These are phyloP conservation scores for Dicyrtoma fusca DNA, from an alignment of 2,888 invertebrate genomes.

Conservation along the genomic window DNA sequence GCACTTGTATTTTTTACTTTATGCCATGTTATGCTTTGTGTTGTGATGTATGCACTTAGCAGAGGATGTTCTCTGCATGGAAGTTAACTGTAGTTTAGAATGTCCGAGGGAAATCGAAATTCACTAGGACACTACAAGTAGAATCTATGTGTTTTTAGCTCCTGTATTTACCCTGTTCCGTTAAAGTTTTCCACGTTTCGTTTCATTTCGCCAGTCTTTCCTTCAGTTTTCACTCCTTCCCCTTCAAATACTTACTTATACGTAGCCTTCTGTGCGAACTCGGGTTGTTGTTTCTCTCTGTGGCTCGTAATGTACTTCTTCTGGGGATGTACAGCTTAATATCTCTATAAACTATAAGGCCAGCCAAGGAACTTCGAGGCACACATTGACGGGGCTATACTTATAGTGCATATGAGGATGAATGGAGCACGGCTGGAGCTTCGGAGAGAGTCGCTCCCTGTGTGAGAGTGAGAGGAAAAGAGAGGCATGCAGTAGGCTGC, in stretches of 20 bases:
- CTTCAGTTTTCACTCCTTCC: not conserved
- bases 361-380: not conserved
- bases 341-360: too few species aligned
- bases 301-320: too few species aligned
- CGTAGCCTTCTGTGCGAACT: too few species aligned
- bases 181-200: not conserved
- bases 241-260: not conserved
- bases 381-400: not conserved
- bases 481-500: slow-evolving; percentile 21
- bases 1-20: slow-evolving; percentile 14
- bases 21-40: slow-evolving; percentile 24
- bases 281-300: too few species aligned
- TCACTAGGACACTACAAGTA: slow-evolving; percentile 14
- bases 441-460: not conserved
- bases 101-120: slow-evolving; percentile 35
- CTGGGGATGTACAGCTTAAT: too few species aligned
- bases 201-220: not conserved
- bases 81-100: slow-evolving; percentile 31
- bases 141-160: slow-evolving; percentile 24
- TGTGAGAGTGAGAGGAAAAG: slow-evolving; percentile 19
- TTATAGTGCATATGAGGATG: too few species aligned
- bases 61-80: slow-evolving; percentile 18
- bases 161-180: not conserved
- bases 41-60: slow-evolving; percentile 16
- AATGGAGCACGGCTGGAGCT: not conserved